Evolutionary conservation across 2,888 invertebrate genomes (phyloP).

Genomic region (Holacanthella duospinosa): DNA sequence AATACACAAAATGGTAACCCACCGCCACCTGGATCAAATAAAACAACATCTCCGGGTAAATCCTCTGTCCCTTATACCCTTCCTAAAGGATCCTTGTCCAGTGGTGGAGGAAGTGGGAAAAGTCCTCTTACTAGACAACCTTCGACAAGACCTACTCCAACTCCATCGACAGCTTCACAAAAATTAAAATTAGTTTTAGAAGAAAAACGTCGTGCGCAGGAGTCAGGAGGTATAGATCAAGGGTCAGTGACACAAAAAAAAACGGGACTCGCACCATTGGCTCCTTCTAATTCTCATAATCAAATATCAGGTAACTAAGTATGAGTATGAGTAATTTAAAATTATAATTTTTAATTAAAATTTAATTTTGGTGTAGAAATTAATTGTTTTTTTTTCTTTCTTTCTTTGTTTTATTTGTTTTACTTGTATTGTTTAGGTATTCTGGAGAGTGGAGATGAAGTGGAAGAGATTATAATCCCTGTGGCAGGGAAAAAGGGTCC

Average conservation of each 20-base stretch:
- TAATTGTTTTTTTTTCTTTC: too few relatives aligned
- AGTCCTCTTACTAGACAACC: neutral
- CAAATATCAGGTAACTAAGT: too few relatives aligned
- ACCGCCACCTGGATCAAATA: neutral
- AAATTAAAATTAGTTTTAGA: neutral
- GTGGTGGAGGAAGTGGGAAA: neutral
- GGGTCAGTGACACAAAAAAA: too few relatives aligned
- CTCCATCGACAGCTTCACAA: neutral
- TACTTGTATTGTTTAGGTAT: too few relatives aligned
- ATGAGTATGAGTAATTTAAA: too few relatives aligned
- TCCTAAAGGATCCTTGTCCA: too few relatives aligned
- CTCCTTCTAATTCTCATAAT: neutral
- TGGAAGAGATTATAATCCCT: conserved; percentile 38
- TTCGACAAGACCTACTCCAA: neutral
- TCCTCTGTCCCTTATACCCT: too few relatives aligned
- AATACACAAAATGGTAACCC: neutral
- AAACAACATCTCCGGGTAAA: too few relatives aligned
- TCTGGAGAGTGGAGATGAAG: conserved; percentile 1
- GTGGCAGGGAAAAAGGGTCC: conserved; percentile 39
- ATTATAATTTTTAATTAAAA: too few relatives aligned
- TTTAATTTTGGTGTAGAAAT: too few relatives aligned
- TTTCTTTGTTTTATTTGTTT: too few relatives aligned
- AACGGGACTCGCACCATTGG: neutral
- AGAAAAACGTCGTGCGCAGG: neutral
- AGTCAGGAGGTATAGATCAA: neutral